Conservation (phyloP, 2,797 vertebrate species). For the Enteromius mattozi region DNA sequence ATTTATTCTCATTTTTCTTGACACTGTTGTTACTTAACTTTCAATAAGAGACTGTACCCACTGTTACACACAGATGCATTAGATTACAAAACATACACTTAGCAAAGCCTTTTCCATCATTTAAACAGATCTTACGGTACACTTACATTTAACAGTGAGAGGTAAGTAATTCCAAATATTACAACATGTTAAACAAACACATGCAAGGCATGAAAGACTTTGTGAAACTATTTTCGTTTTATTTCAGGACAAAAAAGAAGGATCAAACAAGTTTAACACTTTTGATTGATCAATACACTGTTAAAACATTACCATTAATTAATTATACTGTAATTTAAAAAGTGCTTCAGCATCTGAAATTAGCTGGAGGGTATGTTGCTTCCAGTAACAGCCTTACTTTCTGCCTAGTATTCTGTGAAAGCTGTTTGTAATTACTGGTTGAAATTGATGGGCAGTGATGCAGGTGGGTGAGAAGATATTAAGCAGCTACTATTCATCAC, state of each 20-base stretch:
- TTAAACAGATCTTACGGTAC: neutral
- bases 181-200: neutral
- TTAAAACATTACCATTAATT: neutral
- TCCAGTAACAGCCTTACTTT: neutral
- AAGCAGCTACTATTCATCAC: slow-evolving; percentile 7
- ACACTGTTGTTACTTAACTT: slow-evolving; percentile 48
- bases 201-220: neutral
- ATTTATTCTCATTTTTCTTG: slow-evolving; percentile 53
- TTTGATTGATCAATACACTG: neutral
- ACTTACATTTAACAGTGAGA: neutral
- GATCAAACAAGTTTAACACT: slow-evolving; percentile 16
- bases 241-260: neutral
- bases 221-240: neutral
- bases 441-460: neutral
- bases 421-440: slow-evolving; percentile 17
- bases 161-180: neutral
- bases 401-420: neutral
- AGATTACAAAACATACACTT: neutral
- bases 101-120: neutral
- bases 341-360: neutral
- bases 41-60: slow-evolving; percentile 1
- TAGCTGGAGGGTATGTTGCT: neutral
- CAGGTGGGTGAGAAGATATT: slow-evolving; percentile 21
- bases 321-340: neutral
- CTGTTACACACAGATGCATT: slow-evolving; percentile 21